A percentile compares a stretch with the other conserved stretches of the same genome.
These are phyloP conservation scores for Cistogaster globosa DNA, from an alignment of 2,888 invertebrate genomes.

Conservation along the genomic window DNA sequence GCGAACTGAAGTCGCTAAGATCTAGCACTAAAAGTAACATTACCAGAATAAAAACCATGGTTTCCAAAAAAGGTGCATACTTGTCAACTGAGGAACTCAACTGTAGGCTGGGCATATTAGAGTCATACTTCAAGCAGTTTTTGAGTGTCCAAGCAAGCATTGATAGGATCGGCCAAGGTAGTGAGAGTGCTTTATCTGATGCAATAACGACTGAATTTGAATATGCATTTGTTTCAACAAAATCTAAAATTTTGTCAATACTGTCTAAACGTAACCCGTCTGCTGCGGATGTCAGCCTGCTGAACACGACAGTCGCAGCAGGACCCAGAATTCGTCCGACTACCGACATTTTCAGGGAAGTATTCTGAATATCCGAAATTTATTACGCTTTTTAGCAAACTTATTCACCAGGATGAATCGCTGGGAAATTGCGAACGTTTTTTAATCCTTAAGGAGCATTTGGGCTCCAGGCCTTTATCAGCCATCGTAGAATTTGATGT, in stretches of 20 bases:
- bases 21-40: slow-evolving; percentile 57
- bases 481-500: slow-evolving; percentile 65
- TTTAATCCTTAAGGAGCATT: slow-evolving; percentile 48
- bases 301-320: slow-evolving; percentile 14
- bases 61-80: slow-evolving; percentile 40
- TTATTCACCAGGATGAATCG: slow-evolving; percentile 61
- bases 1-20: slow-evolving; percentile 31
- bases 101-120: slow-evolving; percentile 67
- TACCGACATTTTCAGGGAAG: slow-evolving; percentile 66
- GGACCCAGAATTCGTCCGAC: slow-evolving; percentile 51
- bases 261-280: slow-evolving; percentile 4
- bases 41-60: slow-evolving; percentile 59
- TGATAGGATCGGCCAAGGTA: slow-evolving; percentile 33
- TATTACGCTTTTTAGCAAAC: slow-evolving; percentile 40
- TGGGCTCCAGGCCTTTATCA: slow-evolving; percentile 38
- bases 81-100: slow-evolving; percentile 58
- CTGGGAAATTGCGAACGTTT: slow-evolving; percentile 57
- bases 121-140: slow-evolving; percentile 67
- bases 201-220: slow-evolving; percentile 11
- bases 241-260: slow-evolving; percentile 55
- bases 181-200: background rate
- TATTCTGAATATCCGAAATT: slow-evolving; percentile 47
- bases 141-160: slow-evolving; percentile 60
- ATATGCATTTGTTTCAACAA: slow-evolving; percentile 40
- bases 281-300: slow-evolving; percentile 37